A percentile compares a stretch with the other conserved stretches of the same genome.
phyloP scores from a whole-genome alignment of 2,797 vertebrate genomes.

The Menidia menidia region DNA sequence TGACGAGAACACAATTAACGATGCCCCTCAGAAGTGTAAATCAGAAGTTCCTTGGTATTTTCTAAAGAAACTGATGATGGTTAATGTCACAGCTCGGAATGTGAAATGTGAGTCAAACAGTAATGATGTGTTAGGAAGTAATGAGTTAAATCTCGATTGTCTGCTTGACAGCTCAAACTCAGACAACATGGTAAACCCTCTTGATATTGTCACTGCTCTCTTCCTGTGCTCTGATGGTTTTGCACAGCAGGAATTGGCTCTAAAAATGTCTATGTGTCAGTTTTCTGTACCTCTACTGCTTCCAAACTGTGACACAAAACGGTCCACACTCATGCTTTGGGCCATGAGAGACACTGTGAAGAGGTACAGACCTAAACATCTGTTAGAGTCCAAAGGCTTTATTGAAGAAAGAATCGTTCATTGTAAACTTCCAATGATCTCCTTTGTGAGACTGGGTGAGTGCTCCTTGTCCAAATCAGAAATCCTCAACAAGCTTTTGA shows the following conservation, averaged over 20 bases:
- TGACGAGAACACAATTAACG: conserved; percentile 48
- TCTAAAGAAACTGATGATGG: conserved; percentile 77
- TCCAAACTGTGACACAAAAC: conserved; percentile 64
- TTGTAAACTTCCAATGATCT: conserved; percentile 70
- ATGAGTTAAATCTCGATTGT: conserved; percentile 20
- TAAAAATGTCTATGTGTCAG: conserved; percentile 89
- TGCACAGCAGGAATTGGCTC: conserved; percentile 83
- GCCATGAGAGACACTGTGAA: conserved; percentile 85
- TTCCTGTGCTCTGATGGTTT: conserved; percentile 84
- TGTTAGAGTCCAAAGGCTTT: conserved; percentile 70
- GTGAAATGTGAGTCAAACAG: conserved; percentile 23
- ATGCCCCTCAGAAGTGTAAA: conserved; percentile 43
- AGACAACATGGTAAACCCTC: conserved; percentile 61
- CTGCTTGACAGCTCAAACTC: background rate
- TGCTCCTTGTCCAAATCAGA: conserved; percentile 84
- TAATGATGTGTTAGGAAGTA: background rate
- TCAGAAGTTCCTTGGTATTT: conserved; percentile 71
- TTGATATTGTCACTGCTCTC: conserved; percentile 84
- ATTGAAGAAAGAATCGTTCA: conserved; percentile 79
- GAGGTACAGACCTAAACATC: conserved; percentile 79
- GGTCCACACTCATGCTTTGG: conserved; percentile 84
- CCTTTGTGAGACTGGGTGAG: conserved; percentile 76
- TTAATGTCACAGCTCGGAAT: conserved; percentile 73
- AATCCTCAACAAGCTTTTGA: conserved; percentile 83
- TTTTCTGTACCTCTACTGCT: conserved; percentile 87